Evolutionary conservation across 2,888 invertebrate species (phyloP), one percentile per base, ranked within the genome.

Genomic region (Lottia gigantea): DNA sequence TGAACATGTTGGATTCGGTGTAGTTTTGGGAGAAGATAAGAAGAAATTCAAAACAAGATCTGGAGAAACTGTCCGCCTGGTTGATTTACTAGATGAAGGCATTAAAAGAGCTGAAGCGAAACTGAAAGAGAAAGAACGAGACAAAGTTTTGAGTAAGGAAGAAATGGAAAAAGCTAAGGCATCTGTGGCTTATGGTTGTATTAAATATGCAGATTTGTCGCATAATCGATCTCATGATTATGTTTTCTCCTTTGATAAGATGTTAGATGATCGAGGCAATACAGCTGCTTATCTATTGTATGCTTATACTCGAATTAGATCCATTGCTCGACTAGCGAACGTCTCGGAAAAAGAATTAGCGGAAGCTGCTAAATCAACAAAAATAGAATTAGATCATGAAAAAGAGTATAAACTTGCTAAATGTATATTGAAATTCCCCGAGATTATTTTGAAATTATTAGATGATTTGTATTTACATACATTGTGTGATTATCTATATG

Each of bases 11-110:
- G 94, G 93, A 1, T 99, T 99, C 88, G 99, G 99, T 16, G 95
- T 98, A 11, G 99, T 99, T 0, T 90, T 99, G 2, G 99, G 99
- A 16, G 98, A 98, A 89, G 98, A 99, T 90, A 96, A 89, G 85
- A 99, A 99, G 88, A 99, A 98, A 89, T 98, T 99, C 86, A 99
- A 99, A 89, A 98, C 98, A 0, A 92, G 99, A 64, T 97, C 98
- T 1, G 98, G 98, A 0, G 98, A 98, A 76, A 96, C 97, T 0
- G 93, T 99, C 0, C 93, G 94, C 80, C 91, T 99, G 8, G 91
- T 92, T 8, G 95, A 97, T 77, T 91, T 99, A 62, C 90, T 99
- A 11, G 95, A 98, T 81, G 98, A 99, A 91, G 99, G 91, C 7
- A 86, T 97, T 65, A 93, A 92, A 78, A 91, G 96, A 70, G 91